phyloP scores from a whole-genome alignment of 2,113 vertebrate species.

The Meleagris gallopavo region DNA sequence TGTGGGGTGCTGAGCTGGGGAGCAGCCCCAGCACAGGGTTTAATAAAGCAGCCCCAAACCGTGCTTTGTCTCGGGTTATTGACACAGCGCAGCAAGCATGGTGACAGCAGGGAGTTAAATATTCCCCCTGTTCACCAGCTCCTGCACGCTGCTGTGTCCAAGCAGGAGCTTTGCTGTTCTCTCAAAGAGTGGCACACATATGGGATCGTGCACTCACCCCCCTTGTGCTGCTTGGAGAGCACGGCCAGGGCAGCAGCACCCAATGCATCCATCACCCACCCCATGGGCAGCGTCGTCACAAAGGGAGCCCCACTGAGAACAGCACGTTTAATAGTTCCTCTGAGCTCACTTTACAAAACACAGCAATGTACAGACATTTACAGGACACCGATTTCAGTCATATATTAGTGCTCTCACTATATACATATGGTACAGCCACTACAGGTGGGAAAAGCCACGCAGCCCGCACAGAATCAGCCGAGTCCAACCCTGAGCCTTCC shows the following conservation, averaged over 20 bases:
- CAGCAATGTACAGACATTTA: slow-evolving; percentile 60
- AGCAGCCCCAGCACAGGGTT: background rate
- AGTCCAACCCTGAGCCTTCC: background rate
- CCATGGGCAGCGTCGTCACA: background rate
- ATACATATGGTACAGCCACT: slow-evolving; percentile 70
- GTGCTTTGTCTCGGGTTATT: background rate
- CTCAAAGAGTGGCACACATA: background rate
- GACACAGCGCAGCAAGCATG: background rate
- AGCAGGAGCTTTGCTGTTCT: background rate
- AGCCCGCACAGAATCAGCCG: accelerated
- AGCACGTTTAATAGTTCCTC: background rate
- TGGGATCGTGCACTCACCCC: background rate
- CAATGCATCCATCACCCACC: accelerated
- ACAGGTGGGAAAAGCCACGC: background rate
- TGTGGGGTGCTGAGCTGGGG: background rate
- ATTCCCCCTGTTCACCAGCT: background rate
- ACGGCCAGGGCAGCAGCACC: background rate
- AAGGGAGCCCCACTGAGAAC: background rate
- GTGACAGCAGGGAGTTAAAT: background rate
- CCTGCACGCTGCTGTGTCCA: background rate
- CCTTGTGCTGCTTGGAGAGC: background rate
- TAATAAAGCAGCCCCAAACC: background rate
- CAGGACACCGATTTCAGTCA: slow-evolving; percentile 14
- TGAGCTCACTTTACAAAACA: background rate
- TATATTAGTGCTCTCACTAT: slow-evolving; percentile 71